Percentiles rank a stretch among this genome's conserved stretches.
Conservation (phyloP, 2,888 invertebrate species). For the Agrypnus murinus region DNA sequence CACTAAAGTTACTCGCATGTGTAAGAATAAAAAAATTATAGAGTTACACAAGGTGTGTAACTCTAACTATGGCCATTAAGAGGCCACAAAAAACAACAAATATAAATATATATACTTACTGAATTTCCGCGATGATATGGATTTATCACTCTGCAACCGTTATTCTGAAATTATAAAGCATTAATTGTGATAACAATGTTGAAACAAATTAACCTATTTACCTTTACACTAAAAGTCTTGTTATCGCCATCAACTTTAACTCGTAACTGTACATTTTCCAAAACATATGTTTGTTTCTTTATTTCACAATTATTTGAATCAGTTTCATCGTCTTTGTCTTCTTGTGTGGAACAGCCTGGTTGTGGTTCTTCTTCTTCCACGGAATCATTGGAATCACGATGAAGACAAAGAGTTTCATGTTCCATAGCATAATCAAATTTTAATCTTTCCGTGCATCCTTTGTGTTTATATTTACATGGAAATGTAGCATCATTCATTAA, state of each 20-base stretch:
- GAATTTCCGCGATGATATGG: no score
- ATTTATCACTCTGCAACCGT: no score
- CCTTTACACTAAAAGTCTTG: neutral
- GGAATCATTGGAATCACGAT: neutral
- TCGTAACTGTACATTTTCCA: neutral
- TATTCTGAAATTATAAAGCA: no score
- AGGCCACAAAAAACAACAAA: no score
- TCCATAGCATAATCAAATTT: neutral
- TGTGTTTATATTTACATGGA: slow-evolving; percentile 12
- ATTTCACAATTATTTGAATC: neutral
- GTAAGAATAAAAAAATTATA: no score
- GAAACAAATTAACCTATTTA: no score
- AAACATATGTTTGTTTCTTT: neutral
- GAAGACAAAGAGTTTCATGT: neutral
- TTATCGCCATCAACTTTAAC: neutral
- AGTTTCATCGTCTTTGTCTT: neutral
- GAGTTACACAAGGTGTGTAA: no score
- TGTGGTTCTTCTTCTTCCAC: no score
- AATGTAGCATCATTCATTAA: slow-evolving; percentile 13
- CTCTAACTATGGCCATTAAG: no score
- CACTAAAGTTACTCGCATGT: no score
- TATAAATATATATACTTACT: no score
- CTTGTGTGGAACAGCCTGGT: neutral
- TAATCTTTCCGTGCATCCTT: slow-evolving; percentile 8
- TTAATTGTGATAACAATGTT: no score